phyloP scores from a whole-genome alignment of 2,888 invertebrate species.

The Agonopterix alstromeriana region DNA sequence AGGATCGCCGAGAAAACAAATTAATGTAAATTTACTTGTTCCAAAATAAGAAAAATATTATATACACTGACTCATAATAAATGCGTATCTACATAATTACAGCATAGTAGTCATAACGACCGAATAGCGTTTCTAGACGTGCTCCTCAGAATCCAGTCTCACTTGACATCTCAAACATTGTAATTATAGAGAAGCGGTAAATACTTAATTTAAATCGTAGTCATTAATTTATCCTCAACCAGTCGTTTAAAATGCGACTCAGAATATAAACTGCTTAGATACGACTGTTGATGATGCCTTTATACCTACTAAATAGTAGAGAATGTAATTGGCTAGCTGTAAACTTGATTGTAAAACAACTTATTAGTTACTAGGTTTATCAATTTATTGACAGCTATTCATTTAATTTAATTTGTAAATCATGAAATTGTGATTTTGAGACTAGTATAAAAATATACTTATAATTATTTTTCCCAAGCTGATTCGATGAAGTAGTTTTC shows the following conservation, averaged over 20 bases:
- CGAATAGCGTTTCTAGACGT: constrained; percentile 10
- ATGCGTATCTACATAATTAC: constrained; percentile 12
- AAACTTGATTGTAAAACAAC: background rate
- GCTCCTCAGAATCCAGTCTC: constrained; percentile 3
- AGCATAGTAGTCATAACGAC: constrained; percentile 5
- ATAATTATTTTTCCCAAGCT: no score
- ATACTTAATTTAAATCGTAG: constrained; percentile 15
- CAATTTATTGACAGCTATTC: background rate
- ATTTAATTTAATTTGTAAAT: background rate
- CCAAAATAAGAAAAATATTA: constrained; percentile 15
- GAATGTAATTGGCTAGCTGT: background rate
- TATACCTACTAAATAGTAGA: constrained; percentile 7
- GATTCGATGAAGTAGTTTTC: no score
- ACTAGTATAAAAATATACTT: no score
- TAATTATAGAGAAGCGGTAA: constrained; percentile 16
- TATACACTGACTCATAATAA: constrained; percentile 10
- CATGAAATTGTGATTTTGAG: no score
- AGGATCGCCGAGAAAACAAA: constrained; percentile 33
- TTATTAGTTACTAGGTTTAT: background rate
- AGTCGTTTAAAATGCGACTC: constrained; percentile 7
- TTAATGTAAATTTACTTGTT: constrained; percentile 24
- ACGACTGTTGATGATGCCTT: constrained; percentile 4
- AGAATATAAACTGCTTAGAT: constrained; percentile 6
- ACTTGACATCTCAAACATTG: constrained; percentile 12
- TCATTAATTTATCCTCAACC: constrained; percentile 13